Conservation (phyloP, 2,113 vertebrate genomes). For the Amphiprion percula region DNA sequence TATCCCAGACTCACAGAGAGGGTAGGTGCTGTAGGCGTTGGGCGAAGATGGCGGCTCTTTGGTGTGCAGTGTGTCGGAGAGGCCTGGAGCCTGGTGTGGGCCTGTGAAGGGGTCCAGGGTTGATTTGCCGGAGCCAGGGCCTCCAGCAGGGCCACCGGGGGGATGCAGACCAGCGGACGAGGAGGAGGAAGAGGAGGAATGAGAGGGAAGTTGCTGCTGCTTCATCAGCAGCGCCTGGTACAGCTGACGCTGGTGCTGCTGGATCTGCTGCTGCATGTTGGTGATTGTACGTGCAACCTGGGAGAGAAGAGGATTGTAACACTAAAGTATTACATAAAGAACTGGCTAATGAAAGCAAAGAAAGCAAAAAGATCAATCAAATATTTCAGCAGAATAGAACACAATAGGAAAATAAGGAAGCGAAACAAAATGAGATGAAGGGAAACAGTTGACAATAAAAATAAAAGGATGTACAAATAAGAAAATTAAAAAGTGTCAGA, state of each 20-base stretch:
- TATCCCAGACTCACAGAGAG: constrained; percentile 88
- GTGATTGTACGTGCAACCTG: constrained; percentile 99
- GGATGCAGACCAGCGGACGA: constrained; percentile 92
- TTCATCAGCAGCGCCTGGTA: constrained; percentile 98
- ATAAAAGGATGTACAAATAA: not conserved
- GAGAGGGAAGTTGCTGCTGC: constrained; percentile 89
- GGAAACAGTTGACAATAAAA: not conserved
- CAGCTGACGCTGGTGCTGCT: constrained; percentile 99
- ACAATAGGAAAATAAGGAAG: not conserved
- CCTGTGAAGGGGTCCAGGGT: constrained; percentile 93
- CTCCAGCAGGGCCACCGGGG: constrained; percentile 85
- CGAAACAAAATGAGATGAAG: not conserved
- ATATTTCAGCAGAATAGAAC: not conserved
- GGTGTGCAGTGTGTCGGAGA: constrained; percentile 95
- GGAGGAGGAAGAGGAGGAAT: constrained; percentile 90
- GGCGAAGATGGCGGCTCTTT: constrained; percentile 97
- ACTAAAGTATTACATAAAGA: not conserved
- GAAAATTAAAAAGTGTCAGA: no score
- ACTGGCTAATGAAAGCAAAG: not conserved
- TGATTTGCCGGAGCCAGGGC: constrained; percentile 92
- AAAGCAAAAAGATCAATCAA: not conserved
- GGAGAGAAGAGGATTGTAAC: constrained; percentile 11
- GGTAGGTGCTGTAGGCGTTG: constrained; percentile 93
- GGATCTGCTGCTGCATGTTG: constrained; percentile 99
- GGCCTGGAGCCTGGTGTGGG: constrained; percentile 91